Evolutionary conservation across 1,140 invertebrate species (phyloP).

Genomic region (Lerema accius): DNA sequence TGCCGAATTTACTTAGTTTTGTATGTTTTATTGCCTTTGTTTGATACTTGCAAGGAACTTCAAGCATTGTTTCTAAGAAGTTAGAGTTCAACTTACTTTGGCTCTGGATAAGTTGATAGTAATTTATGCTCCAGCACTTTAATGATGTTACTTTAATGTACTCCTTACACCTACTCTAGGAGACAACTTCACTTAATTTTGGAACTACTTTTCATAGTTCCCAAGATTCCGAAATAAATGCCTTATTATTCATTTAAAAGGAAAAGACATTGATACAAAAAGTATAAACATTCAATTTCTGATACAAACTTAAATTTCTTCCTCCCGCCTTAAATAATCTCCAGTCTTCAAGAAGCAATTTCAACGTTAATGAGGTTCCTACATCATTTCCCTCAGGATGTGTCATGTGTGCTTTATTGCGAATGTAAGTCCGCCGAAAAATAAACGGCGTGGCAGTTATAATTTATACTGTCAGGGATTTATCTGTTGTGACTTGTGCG

Average conservation of each 20-base stretch:
- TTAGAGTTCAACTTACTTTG: background rate
- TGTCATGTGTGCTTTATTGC: constrained; percentile 35
- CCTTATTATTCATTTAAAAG: no score
- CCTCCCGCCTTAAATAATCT: constrained; percentile 10
- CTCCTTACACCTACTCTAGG: background rate
- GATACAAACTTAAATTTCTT: background rate
- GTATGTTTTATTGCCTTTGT: constrained; percentile 27
- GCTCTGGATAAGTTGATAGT: background rate
- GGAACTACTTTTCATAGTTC: no score
- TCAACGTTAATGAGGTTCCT: constrained; percentile 33
- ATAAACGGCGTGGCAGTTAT: constrained; percentile 40
- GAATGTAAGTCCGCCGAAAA: constrained; percentile 35
- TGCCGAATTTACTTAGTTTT: constrained; percentile 41
- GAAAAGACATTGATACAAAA: no score
- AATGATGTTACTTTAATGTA: constrained; percentile 19
- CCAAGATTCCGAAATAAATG: no score
- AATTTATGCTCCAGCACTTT: constrained; percentile 18
- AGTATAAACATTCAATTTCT: background rate
- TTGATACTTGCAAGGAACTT: constrained; percentile 10
- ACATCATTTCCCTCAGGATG: constrained; percentile 30
- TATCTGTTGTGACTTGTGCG: constrained; percentile 45
- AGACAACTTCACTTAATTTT: background rate
- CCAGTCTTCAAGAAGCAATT: constrained; percentile 31
- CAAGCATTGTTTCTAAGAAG: background rate
- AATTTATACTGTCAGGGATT: constrained; percentile 45